These are phyloP conservation scores for Drosophila orena DNA, from an alignment of 1,140 invertebrate genomes.

Conservation along the genomic window DNA sequence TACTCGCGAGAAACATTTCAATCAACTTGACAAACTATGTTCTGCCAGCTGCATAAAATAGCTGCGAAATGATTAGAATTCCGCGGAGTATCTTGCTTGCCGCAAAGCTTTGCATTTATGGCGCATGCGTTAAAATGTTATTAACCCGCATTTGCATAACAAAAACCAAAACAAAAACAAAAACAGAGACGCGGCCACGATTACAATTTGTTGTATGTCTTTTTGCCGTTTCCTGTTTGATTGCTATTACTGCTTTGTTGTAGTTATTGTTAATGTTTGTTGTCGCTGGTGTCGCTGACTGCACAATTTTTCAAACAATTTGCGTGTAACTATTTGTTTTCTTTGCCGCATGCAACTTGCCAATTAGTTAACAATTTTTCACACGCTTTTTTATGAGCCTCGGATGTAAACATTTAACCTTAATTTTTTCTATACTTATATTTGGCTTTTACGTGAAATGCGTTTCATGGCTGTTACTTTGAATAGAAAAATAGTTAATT, in stretches of 20 bases:
- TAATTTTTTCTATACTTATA: slow-evolving; percentile 51
- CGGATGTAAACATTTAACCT: slow-evolving; percentile 79
- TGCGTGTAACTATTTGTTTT: slow-evolving; percentile 71
- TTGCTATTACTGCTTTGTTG: slow-evolving; percentile 46
- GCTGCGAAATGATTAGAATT: slow-evolving; percentile 41
- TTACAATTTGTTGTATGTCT: slow-evolving; percentile 67
- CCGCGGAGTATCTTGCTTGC: slow-evolving; percentile 6
- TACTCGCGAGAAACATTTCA: slow-evolving; percentile 30
- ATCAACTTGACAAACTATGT: slow-evolving; percentile 29
- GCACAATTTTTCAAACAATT: slow-evolving; percentile 69
- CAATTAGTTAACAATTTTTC: slow-evolving; percentile 77
- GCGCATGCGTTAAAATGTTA: slow-evolving; percentile 77
- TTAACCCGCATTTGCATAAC: slow-evolving; percentile 82
- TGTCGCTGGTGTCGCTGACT: slow-evolving; percentile 25
- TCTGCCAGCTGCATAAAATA: slow-evolving; percentile 13
- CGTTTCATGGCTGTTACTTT: neutral
- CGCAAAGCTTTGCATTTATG: slow-evolving; percentile 58
- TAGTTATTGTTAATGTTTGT: slow-evolving; percentile 28
- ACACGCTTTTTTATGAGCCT: slow-evolving; percentile 76
- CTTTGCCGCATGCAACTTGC: slow-evolving; percentile 60
- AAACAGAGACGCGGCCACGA: slow-evolving; percentile 25
- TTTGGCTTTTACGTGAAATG: slow-evolving; percentile 3
- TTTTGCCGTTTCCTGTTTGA: slow-evolving; percentile 73
- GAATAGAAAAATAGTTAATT: neutral
- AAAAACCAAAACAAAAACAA: slow-evolving; percentile 29